A percentile compares a stretch with the other conserved stretches of the same genome.
These are phyloP conservation scores for Euproctis similis DNA, from an alignment of 2,888 invertebrate genomes.

Conservation along the genomic window DNA sequence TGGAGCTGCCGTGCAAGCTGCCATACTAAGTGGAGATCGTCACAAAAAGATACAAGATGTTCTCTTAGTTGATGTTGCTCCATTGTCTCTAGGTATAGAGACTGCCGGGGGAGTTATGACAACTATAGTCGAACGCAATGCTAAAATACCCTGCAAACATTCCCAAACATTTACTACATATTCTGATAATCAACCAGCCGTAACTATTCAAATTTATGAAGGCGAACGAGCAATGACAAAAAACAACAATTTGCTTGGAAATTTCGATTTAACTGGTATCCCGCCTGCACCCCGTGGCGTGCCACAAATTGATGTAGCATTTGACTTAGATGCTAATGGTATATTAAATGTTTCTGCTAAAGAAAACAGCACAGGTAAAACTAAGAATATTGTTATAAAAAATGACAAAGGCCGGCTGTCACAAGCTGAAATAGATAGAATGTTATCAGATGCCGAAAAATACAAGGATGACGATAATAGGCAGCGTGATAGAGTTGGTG, in stretches of 20 bases:
- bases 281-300: slow-evolving; percentile 80
- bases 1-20: slow-evolving; percentile 84
- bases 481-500: slow-evolving; percentile 78
- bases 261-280: slow-evolving; percentile 79
- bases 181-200: slow-evolving; percentile 85
- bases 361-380: slow-evolving; percentile 79
- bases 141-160: slow-evolving; percentile 82
- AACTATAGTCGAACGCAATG: slow-evolving; percentile 82
- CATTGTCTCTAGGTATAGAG: slow-evolving; percentile 83
- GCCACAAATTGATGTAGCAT: slow-evolving; percentile 81
- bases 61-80: slow-evolving; percentile 74
- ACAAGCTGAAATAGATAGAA: slow-evolving; percentile 88
- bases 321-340: slow-evolving; percentile 85
- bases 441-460: slow-evolving; percentile 84
- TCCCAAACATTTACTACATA: slow-evolving; percentile 85
- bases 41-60: slow-evolving; percentile 83
- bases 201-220: slow-evolving; percentile 83
- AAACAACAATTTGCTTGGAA: slow-evolving; percentile 82
- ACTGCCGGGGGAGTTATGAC: slow-evolving; percentile 87
- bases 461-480: slow-evolving; percentile 82
- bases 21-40: slow-evolving; percentile 81
- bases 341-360: slow-evolving; percentile 89
- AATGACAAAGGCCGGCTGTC: slow-evolving; percentile 88
- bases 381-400: slow-evolving; percentile 85
- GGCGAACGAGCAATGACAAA: slow-evolving; percentile 87